Conservation (phyloP, 2,888 invertebrate genomes). For the Keiferia lycopersicella region DNA sequence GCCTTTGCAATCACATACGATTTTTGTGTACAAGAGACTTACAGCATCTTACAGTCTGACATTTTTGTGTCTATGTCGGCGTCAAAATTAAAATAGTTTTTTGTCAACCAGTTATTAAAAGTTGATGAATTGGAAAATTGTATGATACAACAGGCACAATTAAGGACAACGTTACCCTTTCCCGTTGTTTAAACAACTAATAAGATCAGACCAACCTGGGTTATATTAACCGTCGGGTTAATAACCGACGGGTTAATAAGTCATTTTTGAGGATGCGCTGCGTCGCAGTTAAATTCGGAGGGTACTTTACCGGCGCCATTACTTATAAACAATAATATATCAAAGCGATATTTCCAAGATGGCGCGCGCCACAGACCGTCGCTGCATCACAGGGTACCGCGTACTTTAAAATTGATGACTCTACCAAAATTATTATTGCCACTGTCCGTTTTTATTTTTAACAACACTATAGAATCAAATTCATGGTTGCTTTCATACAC, state of each 20-base stretch:
- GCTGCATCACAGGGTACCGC: slow-evolving; percentile 53
- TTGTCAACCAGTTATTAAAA: too few species aligned
- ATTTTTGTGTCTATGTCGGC: too few species aligned
- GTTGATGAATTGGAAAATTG: too few species aligned
- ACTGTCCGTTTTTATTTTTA: too few species aligned
- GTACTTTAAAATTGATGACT: slow-evolving; percentile 36
- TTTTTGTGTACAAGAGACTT: too few species aligned
- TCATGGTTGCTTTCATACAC: too few species aligned
- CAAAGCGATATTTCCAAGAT: slow-evolving; percentile 79
- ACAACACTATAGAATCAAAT: too few species aligned
- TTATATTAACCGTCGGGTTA: slow-evolving; percentile 79
- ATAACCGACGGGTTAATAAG: slow-evolving; percentile 80
- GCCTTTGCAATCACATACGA: too few species aligned
- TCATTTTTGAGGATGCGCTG: slow-evolving; percentile 74
- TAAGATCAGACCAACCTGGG: slow-evolving; percentile 35
- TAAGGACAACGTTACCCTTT: too few species aligned
- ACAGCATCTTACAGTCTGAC: too few species aligned
- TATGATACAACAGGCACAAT: too few species aligned
- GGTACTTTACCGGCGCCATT: slow-evolving; percentile 66
- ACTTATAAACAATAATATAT: slow-evolving; percentile 82
- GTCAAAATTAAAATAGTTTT: too few species aligned
- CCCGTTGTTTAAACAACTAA: background rate
- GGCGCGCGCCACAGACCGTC: slow-evolving; percentile 65
- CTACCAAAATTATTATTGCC: slow-evolving; percentile 26
- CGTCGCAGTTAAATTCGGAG: slow-evolving; percentile 70